phyloP scores from a whole-genome alignment of 2,113 vertebrate species.

The Ceyx melanurus region DNA sequence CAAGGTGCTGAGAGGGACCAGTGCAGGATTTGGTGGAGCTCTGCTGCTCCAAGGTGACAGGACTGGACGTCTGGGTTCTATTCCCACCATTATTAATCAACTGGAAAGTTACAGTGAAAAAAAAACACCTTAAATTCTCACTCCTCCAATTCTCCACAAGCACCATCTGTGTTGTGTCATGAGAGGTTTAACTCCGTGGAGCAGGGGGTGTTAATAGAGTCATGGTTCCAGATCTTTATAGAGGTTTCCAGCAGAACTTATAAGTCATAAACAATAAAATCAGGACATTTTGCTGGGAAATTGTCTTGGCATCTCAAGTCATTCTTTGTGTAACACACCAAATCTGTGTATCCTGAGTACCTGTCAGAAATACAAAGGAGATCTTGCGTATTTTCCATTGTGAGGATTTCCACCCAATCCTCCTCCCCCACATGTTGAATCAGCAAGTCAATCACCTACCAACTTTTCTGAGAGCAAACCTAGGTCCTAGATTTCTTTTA shows the following conservation, averaged over 20 bases:
- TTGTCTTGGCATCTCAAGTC: not conserved
- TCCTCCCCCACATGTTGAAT: not conserved
- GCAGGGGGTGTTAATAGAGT: not conserved
- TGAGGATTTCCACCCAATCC: not conserved
- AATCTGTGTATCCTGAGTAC: not conserved
- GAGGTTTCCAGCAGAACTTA: not conserved
- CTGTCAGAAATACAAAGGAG: not conserved
- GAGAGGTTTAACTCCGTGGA: not conserved
- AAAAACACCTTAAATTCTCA: not conserved
- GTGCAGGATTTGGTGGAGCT: not conserved
- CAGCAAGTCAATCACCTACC: not conserved
- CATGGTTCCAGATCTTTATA: not conserved
- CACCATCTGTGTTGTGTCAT: not conserved
- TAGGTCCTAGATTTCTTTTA: not conserved
- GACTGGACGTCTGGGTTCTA: not conserved
- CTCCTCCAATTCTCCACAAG: not conserved
- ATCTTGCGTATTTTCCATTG: not conserved
- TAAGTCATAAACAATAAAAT: not conserved
- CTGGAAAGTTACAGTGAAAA: not conserved
- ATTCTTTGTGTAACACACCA: not conserved
- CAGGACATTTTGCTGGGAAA: not conserved
- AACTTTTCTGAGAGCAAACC: not conserved
- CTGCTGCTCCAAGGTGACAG: not conserved
- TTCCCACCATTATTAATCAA: not conserved
- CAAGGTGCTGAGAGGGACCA: fast-evolving